Percentiles rank a stretch among this genome's conserved stretches.
These are phyloP conservation scores for Acronicta aceris DNA, from an alignment of 2,888 invertebrate genomes.

Conservation along the genomic window DNA sequence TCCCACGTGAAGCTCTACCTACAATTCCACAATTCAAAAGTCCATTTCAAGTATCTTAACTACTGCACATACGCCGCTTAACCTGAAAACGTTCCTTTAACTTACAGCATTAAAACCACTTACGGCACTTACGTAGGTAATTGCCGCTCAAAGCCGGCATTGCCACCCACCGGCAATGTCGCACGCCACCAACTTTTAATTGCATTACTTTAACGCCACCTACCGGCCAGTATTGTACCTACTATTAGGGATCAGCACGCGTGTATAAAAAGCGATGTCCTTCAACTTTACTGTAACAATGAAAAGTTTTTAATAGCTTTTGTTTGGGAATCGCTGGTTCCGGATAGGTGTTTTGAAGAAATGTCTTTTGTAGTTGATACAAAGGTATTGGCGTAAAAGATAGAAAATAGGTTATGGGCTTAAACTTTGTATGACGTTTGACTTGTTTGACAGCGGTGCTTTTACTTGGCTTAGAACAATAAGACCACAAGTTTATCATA, in stretches of 20 bases:
- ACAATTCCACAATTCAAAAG: conserved; percentile 3
- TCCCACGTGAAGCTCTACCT: background rate
- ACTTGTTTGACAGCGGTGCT: too few species aligned
- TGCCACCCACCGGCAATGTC: conserved; percentile 53
- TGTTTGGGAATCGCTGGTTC: conserved; percentile 23
- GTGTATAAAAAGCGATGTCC: conserved; percentile 35
- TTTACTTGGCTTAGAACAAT: too few species aligned
- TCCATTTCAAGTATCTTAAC: background rate
- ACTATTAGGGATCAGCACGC: conserved; percentile 27
- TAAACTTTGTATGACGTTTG: too few species aligned
- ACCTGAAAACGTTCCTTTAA: conserved; percentile 27
- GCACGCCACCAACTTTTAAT: conserved; percentile 60
- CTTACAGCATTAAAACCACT: conserved; percentile 46
- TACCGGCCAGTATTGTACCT: conserved; percentile 26
- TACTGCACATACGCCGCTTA: conserved; percentile 21
- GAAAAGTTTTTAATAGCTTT: conserved; percentile 51
- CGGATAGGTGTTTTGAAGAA: conserved; percentile 25
- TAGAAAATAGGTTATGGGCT: too few species aligned
- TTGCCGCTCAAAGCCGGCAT: conserved; percentile 47
- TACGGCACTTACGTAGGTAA: conserved; percentile 36
- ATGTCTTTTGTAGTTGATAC: conserved; percentile 1
- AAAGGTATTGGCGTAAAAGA: background rate
- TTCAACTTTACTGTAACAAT: conserved; percentile 23
- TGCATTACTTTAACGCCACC: conserved; percentile 54
- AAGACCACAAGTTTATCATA: too few species aligned